Conservation (phyloP, 2,113 vertebrate genomes). For the Ivindomyrus marchei region DNA sequence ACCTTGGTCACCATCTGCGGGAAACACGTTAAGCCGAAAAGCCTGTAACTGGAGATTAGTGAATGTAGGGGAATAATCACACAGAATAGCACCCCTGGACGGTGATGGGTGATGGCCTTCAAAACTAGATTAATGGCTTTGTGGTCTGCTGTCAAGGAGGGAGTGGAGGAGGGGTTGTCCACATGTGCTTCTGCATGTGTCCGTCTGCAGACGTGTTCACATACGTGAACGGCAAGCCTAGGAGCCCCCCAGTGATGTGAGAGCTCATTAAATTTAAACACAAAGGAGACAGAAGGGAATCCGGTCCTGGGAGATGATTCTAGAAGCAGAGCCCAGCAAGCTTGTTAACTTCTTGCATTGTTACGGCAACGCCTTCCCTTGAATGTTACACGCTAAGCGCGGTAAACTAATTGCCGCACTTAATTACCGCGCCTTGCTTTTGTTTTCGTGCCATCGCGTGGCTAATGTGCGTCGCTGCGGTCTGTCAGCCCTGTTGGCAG, state of each 20-base stretch:
- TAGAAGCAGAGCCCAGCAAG: neutral
- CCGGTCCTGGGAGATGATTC: neutral
- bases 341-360: neutral
- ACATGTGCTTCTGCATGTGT: neutral
- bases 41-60: neutral
- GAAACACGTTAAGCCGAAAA: neutral
- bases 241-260: neutral
- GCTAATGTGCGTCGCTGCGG: neutral
- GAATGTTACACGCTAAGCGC: neutral
- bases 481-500: neutral
- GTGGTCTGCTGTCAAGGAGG: neutral
- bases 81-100: neutral
- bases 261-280: neutral
- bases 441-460: neutral
- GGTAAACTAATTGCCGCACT: neutral
- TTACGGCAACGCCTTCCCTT: neutral
- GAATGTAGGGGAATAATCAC: neutral
- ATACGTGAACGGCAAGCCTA: neutral
- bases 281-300: neutral
- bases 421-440: neutral
- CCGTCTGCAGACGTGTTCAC: neutral
- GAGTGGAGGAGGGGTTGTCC: neutral
- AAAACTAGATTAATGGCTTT: slow-evolving; percentile 11
- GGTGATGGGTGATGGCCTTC: slow-evolving; percentile 10
- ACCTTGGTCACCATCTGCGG: neutral